phyloP scores from a whole-genome alignment of 2,888 invertebrate genomes.

The Aporophyla lueneburgensis region DNA sequence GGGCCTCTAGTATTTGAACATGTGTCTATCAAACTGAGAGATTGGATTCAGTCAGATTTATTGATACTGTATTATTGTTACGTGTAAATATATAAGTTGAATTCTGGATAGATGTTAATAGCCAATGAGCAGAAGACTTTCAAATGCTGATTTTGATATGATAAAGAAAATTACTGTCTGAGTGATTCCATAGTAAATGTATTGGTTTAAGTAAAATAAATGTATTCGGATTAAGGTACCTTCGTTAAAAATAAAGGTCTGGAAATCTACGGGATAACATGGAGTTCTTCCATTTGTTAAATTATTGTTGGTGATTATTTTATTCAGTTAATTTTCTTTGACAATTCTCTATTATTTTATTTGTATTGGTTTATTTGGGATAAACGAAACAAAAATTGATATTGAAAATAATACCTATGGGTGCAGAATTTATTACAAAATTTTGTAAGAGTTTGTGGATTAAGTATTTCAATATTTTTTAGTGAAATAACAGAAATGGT shows the following conservation, averaged over 20 bases:
- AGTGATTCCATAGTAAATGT: not conserved
- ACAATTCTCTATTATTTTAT: not conserved
- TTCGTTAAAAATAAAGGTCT: not conserved
- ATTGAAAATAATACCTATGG: not conserved
- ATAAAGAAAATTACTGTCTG: not conserved
- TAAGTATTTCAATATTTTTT: not conserved
- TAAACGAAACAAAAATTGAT: too few relatives aligned
- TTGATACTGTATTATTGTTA: constrained; percentile 6
- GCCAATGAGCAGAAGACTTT: not conserved
- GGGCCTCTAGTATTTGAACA: constrained; percentile 33
- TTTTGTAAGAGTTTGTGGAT: not conserved
- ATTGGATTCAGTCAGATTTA: constrained; percentile 17
- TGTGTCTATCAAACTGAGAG: constrained; percentile 18
- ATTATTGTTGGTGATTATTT: not conserved
- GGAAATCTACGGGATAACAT: not conserved
- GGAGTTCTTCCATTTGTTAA: not conserved
- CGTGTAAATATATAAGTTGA: not conserved
- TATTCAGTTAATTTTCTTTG: not conserved
- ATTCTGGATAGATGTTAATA: not conserved
- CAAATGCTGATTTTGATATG: not conserved
- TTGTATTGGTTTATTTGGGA: too few relatives aligned
- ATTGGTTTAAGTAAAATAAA: not conserved
- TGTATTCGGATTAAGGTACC: too few relatives aligned
- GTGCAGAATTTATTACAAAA: not conserved
- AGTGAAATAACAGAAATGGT: not conserved